These are phyloP conservation scores for Sebastes kiyomatsui DNA, from an alignment of 2,797 vertebrate genomes.

Conservation along the genomic window DNA sequence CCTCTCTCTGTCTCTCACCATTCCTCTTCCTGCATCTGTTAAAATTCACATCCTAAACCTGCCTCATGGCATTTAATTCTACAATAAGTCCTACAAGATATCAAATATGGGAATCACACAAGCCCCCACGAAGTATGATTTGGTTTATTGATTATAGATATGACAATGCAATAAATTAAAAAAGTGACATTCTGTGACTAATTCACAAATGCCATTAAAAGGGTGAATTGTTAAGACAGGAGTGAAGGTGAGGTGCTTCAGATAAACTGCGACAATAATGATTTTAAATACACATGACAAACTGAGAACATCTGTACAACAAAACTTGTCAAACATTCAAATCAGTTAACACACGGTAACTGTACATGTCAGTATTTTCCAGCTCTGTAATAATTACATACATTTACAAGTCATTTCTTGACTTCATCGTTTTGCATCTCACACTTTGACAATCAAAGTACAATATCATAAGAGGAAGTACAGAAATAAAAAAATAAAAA, in stretches of 20 bases:
- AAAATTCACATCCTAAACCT: not conserved
- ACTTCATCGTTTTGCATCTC: conserved; percentile 24
- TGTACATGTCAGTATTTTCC: conserved; percentile 65
- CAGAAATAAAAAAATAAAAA: not conserved
- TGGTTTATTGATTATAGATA: conserved; percentile 68
- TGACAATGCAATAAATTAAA: conserved; percentile 37
- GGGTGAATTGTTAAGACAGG: conserved; percentile 31
- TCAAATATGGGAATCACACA: not conserved
- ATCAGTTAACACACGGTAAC: conserved; percentile 31
- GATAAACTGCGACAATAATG: conserved; percentile 13
- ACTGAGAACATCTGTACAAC: conserved; percentile 55
- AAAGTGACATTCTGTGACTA: conserved; percentile 24
- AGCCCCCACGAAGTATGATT: conserved; percentile 1
- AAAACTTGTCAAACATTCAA: conserved; percentile 52
- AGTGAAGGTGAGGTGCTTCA: conserved; percentile 24
- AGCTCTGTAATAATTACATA: conserved; percentile 72
- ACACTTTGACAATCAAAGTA: conserved; percentile 56
- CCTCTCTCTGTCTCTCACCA: conserved; percentile 18
- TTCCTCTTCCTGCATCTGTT: not conserved
- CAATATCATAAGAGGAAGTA: conserved; percentile 10
- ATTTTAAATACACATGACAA: conserved; percentile 28
- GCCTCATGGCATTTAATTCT: not conserved
- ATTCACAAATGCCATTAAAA: conserved; percentile 26
- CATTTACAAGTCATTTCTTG: conserved; percentile 62
- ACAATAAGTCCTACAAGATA: not conserved